Conservation (phyloP, 1,140 invertebrate species). For the Drosophila willistoni region DNA sequence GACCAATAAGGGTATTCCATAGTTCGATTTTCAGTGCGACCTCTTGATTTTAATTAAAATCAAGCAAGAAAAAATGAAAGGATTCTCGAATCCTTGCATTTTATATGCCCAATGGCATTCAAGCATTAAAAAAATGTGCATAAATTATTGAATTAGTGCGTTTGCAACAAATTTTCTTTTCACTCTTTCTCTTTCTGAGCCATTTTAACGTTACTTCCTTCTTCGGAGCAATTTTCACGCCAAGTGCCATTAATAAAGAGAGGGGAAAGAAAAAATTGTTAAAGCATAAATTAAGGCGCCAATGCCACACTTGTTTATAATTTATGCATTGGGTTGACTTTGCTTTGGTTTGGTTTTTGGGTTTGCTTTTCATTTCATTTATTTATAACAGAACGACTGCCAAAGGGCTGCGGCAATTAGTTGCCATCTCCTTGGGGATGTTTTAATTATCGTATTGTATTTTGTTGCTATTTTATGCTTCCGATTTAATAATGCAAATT, state of each 20-base stretch:
- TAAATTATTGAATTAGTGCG: conserved; percentile 75
- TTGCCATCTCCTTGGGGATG: conserved; percentile 59
- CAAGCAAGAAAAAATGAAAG: conserved; percentile 35
- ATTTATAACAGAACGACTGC: conserved; percentile 57
- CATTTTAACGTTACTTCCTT: neutral
- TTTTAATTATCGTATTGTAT: conserved; percentile 64
- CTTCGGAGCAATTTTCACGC: conserved; percentile 52
- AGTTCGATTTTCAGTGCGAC: neutral
- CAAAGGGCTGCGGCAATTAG: conserved; percentile 65
- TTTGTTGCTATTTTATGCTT: conserved; percentile 44
- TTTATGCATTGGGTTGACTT: conserved; percentile 62
- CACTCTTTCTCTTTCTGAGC: neutral
- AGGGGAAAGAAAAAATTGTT: conserved; percentile 31
- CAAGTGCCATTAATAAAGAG: conserved; percentile 51
- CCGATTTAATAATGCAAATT: conserved; percentile 68
- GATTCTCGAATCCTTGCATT: conserved; percentile 49
- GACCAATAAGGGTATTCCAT: conserved; percentile 7
- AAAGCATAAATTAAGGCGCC: conserved; percentile 66
- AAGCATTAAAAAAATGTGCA: conserved; percentile 69
- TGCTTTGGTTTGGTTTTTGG: conserved; percentile 39
- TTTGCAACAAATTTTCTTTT: conserved; percentile 47
- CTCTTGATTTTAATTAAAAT: conserved; percentile 58
- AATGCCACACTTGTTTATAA: conserved; percentile 57
- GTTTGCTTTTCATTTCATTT: conserved; percentile 49
- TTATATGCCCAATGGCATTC: conserved; percentile 38